Evolutionary conservation across 2,797 vertebrate species (phyloP), one percentile per base, ranked within the genome.

Genomic region (Siniperca scherzeri): DNA sequence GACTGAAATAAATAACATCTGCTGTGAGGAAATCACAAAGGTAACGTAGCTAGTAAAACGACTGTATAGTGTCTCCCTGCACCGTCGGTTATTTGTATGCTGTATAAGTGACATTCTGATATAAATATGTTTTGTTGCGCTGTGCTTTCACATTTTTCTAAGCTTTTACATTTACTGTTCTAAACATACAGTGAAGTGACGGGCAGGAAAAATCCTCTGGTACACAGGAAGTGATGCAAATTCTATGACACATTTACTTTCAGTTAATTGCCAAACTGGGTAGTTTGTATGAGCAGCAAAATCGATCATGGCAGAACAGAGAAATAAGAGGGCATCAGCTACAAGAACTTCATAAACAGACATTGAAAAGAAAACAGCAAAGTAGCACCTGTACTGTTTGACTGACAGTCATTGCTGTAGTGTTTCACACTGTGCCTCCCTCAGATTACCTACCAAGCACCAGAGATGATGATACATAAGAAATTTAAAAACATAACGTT

Each of bases 31-130:
- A 30, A 30, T 30, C 30, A 30, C 30, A 30, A 30, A 30, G 30
- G 30, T 30, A 30, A 30, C 30, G 30, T 30, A 30, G 30, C 30
- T 30, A 30, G 30, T 30, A 30, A 3, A 3, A 30, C 30, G 36
- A 36, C 36, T 36, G 36, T 36, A 36, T 36, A 36, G 36, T 36
- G 6, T 36, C 36, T 83, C 3, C 30, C 30, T 30, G 30, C 30
- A 30, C 30, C 3, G 30, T 30, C 30, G 30, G 30, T 30, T 27
- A 30, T 30, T 30, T 30, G 30, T 30, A 30, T 30, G 30, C 30
- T 3, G 30, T 30, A 30, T 30, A 30, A 30, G 30, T 30, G 83
- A 86, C 77, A 33, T 48, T 78, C 11, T 33, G 46, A 77, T 27
- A 44, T 17, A 13, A 74, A 67, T 56, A n/a, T 42, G 56, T 53